A percentile compares a stretch with the other conserved stretches of the same genome.
Conservation (phyloP, 1,140 invertebrate genomes). For the Eciton burchellii region DNA sequence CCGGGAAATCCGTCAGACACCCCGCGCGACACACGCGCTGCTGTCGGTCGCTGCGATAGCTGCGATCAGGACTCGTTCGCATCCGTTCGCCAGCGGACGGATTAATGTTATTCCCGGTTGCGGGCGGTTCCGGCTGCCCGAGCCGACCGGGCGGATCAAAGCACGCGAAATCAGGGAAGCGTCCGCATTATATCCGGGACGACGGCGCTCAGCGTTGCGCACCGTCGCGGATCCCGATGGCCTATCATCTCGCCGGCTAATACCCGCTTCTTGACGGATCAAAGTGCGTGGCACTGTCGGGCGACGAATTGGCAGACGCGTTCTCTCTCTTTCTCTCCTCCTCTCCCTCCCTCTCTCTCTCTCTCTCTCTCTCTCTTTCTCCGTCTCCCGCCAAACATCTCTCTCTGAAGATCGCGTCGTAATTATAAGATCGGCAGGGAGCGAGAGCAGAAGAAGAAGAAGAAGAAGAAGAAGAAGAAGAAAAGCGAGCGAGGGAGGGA, state of each 20-base stretch:
- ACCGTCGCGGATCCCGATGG: conserved; percentile 48
- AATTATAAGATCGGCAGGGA: conserved; percentile 73
- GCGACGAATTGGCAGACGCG: conserved; percentile 74
- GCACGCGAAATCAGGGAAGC: conserved; percentile 69
- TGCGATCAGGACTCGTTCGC: conserved; percentile 6
- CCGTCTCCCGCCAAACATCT: too few species aligned
- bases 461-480: too few species aligned
- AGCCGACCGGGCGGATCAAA: conserved; percentile 63
- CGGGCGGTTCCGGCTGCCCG: conserved; percentile 37
- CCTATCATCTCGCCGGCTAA: conserved; percentile 5
- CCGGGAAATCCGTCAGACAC: background rate
- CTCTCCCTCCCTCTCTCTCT: too few species aligned
- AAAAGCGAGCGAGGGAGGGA: too few species aligned
- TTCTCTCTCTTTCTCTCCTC: conserved; percentile 11
- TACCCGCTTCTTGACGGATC: conserved; percentile 69
- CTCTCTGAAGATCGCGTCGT: conserved; percentile 71
- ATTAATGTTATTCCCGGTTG: conserved; percentile 65
- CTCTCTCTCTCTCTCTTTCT: too few species aligned
- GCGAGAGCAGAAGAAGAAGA: background rate
- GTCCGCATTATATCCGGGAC: conserved; percentile 64
- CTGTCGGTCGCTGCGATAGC: background rate
- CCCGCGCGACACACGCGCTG: background rate
- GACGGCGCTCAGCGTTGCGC: conserved; percentile 50
- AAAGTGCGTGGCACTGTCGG: conserved; percentile 67
- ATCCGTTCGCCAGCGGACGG: conserved; percentile 2